Conservation (phyloP, 2,888 invertebrate genomes). For the Scaptomyza reducta region DNA sequence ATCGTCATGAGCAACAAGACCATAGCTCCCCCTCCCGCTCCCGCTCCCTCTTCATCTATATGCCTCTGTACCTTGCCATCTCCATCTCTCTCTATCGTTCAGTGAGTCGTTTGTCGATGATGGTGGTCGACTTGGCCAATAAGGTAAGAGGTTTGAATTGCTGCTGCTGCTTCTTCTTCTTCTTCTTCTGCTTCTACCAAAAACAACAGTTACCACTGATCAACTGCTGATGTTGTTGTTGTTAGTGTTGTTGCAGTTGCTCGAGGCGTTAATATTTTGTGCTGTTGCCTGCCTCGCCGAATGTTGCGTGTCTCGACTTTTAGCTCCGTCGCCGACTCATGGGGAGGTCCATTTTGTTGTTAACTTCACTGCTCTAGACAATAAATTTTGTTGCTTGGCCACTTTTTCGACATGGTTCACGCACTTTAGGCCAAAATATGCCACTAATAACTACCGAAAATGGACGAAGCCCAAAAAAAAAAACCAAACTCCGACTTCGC, state of each 20-base stretch:
- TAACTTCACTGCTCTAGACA: slow-evolving; percentile 71
- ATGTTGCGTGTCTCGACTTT: slow-evolving; percentile 67
- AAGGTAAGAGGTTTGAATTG: slow-evolving; percentile 72
- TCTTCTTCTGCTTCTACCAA: slow-evolving; percentile 50
- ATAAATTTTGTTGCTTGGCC: slow-evolving; percentile 71
- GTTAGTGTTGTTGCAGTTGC: slow-evolving; percentile 47
- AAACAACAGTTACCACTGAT: slow-evolving; percentile 74
- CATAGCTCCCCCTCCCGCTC: slow-evolving; percentile 32
- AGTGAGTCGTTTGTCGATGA: slow-evolving; percentile 63
- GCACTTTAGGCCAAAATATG: slow-evolving; percentile 80
- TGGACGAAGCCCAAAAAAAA: slow-evolving; percentile 56
- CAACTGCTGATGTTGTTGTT: slow-evolving; percentile 43
- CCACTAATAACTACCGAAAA: slow-evolving; percentile 80
- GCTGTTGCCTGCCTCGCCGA: slow-evolving; percentile 67
- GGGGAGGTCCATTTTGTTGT: slow-evolving; percentile 81
- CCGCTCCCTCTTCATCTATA: slow-evolving; percentile 16
- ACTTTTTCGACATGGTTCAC: slow-evolving; percentile 79
- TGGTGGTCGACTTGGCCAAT: slow-evolving; percentile 80
- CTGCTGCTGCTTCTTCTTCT: slow-evolving; percentile 17
- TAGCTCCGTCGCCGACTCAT: slow-evolving; percentile 45
- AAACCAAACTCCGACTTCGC: slow-evolving; percentile 28
- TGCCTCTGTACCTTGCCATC: slow-evolving; percentile 8
- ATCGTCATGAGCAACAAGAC: slow-evolving; percentile 6
- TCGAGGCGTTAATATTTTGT: slow-evolving; percentile 75
- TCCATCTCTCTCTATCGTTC: slow-evolving; percentile 9